Evolutionary conservation across 2,797 vertebrate genomes (phyloP).

Genomic region (Gymnoscopelus braueri): DNA sequence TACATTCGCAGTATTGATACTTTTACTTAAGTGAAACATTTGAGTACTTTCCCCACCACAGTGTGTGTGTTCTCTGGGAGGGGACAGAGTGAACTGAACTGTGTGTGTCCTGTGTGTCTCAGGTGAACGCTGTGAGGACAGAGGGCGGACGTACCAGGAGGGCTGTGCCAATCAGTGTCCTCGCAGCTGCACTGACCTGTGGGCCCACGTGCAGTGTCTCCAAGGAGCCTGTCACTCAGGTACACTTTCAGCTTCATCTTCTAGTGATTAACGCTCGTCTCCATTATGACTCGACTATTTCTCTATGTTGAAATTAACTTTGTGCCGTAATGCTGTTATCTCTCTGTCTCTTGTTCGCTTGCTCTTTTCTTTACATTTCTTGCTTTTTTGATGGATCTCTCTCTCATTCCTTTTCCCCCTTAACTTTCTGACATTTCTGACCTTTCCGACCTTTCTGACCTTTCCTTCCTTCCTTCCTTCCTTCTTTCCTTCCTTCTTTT

Average conservation of each 20-base stretch:
- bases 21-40: too few relatives aligned
- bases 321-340: too few relatives aligned
- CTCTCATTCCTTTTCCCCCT: not conserved
- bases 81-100: not conserved
- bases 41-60: too few relatives aligned
- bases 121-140: slow-evolving; percentile 88
- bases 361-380: not conserved
- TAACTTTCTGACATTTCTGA: not conserved
- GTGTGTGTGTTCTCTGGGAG: too few relatives aligned
- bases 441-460: not conserved
- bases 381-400: not conserved
- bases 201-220: slow-evolving; percentile 90
- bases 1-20: too few relatives aligned
- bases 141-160: slow-evolving; percentile 70
- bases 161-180: slow-evolving; percentile 90
- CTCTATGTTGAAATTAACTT: too few relatives aligned
- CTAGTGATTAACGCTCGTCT: not conserved
- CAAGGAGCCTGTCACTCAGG: slow-evolving; percentile 87
- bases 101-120: slow-evolving; percentile 7
- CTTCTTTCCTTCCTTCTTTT: not conserved
- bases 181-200: slow-evolving; percentile 87
- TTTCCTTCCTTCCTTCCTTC: slow-evolving; percentile 1
- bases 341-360: not conserved
- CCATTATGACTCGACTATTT: too few relatives aligned
- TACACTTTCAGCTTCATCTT: slow-evolving; percentile 33